Conservation (phyloP, 2,888 invertebrate species). For the Eupithecia subumbrata region DNA sequence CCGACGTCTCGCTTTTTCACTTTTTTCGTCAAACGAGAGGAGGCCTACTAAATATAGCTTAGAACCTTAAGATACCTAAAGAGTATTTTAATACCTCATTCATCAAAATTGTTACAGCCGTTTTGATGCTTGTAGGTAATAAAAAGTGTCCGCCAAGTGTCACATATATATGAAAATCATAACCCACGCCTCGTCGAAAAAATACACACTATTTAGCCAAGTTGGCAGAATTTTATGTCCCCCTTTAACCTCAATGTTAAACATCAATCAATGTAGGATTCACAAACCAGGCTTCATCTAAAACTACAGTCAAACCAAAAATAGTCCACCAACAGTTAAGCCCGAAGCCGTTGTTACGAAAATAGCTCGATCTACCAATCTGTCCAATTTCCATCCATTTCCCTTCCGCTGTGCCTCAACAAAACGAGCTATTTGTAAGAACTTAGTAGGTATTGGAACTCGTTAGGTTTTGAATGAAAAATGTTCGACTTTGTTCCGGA, state of each 20-base stretch:
- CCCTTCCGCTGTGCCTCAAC: constrained; percentile 28
- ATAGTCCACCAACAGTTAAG: constrained; percentile 22
- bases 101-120: too few species aligned
- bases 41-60: too few species aligned
- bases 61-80: too few species aligned
- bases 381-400: constrained; percentile 40
- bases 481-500: constrained; percentile 10
- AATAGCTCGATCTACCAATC: constrained; percentile 35
- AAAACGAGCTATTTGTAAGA: constrained; percentile 26
- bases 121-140: too few species aligned
- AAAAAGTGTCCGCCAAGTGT: too few species aligned
- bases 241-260: background rate
- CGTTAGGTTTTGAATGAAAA: constrained; percentile 31
- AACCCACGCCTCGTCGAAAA: too few species aligned
- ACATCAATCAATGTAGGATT: background rate
- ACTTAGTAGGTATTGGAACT: constrained; percentile 21
- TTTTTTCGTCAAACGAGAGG: too few species aligned
- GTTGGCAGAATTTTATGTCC: background rate
- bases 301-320: constrained; percentile 6
- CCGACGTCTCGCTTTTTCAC: too few species aligned
- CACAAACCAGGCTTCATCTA: background rate
- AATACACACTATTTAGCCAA: too few species aligned
- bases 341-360: constrained; percentile 30
- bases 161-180: too few species aligned
- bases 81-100: too few species aligned